Conservation (phyloP, 2,888 invertebrate species). For the Conomelus anceps region DNA sequence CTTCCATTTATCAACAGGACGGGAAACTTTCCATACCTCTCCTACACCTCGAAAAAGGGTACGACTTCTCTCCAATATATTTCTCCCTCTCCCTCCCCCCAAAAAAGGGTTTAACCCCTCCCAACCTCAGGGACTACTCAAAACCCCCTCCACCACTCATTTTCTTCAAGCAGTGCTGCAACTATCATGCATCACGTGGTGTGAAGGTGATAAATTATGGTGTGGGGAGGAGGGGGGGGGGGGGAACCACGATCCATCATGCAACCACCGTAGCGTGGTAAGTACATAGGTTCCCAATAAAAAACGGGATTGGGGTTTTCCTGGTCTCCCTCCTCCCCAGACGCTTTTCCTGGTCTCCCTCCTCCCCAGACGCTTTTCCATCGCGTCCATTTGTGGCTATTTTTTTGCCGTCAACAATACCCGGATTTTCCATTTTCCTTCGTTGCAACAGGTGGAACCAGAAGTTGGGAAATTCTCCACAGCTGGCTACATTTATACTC, state of each 20-base stretch:
- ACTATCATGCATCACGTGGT: constrained; percentile 7
- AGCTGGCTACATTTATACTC: too few relatives aligned
- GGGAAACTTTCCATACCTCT: too few relatives aligned
- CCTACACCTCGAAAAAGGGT: background rate
- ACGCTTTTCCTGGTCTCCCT: background rate
- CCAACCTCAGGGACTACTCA: background rate
- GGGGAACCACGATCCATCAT: constrained; percentile 1
- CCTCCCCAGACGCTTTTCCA: background rate
- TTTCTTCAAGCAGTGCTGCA: background rate
- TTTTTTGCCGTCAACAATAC: background rate
- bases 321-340: background rate
- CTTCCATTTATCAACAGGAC: background rate
- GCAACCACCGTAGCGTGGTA: background rate
- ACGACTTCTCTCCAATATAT: background rate
- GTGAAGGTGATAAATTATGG: constrained; percentile 23
- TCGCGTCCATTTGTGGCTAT: background rate
- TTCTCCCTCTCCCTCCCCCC: background rate
- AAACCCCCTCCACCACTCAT: background rate
- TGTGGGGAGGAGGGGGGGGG: constrained; percentile 28
- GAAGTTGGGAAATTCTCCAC: background rate
- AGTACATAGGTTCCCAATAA: background rate
- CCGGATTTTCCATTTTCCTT: background rate
- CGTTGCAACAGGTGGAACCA: background rate
- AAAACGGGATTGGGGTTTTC: background rate
- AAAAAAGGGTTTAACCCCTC: background rate